Percentiles rank a stretch among this genome's conserved stretches.
phyloP scores from a whole-genome alignment of 2,113 vertebrate species.

The Crypturellus undulatus region DNA sequence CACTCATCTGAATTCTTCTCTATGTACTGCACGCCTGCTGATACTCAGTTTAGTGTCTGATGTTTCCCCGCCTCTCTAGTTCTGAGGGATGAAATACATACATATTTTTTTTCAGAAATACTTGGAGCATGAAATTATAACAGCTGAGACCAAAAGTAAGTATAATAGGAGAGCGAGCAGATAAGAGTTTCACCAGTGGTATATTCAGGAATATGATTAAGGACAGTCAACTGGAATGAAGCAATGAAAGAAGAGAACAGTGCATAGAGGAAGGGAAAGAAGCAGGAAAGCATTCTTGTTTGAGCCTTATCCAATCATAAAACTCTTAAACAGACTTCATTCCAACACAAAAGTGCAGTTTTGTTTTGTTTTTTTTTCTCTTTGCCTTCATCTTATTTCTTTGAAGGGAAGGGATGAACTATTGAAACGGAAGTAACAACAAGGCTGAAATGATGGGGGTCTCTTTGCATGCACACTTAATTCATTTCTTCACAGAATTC shows the following conservation, averaged over 20 bases:
- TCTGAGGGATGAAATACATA: not conserved
- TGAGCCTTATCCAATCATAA: not conserved
- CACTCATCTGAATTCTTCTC: not conserved
- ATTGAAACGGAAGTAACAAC: not conserved
- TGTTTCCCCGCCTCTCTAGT: not conserved
- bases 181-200: not conserved
- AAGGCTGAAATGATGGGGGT: not conserved
- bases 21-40: fast-evolving
- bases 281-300: not conserved
- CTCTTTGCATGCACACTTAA: not conserved
- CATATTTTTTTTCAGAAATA: not conserved
- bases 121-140: not conserved
- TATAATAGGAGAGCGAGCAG: not conserved
- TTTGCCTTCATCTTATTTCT: not conserved
- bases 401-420: not conserved
- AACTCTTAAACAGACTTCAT: not conserved
- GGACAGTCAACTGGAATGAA: not conserved
- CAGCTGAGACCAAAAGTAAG: not conserved
- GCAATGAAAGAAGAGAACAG: not conserved
- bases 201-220: not conserved
- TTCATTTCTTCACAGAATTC: not conserved
- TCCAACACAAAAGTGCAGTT: not conserved
- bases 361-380: not conserved
- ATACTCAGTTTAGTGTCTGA: not conserved
- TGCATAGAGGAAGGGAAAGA: not conserved